A percentile compares a stretch with the other conserved stretches of the same genome.
These are phyloP conservation scores for Clarias gariepinus DNA, from an alignment of 2,113 vertebrate genomes.

Conservation along the genomic window DNA sequence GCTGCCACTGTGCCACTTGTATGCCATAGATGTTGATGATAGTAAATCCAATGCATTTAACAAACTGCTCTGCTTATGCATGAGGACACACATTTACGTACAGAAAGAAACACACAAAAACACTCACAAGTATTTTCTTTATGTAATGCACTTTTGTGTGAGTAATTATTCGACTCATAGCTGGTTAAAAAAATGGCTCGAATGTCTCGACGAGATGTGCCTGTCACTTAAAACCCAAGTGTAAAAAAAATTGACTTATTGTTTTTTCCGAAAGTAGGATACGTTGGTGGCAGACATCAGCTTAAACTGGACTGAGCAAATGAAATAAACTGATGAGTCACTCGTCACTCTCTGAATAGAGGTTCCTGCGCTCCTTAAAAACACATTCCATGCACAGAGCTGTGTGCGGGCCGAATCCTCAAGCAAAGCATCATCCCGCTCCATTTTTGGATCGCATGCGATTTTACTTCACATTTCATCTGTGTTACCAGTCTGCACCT, in stretches of 20 bases:
- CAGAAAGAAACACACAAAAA: too few species aligned
- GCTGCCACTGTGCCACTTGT: too few species aligned
- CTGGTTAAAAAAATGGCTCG: neutral
- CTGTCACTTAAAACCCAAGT: neutral
- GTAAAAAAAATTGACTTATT: neutral
- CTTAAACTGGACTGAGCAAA: slow-evolving; percentile 1
- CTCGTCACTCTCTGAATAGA: neutral
- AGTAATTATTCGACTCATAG: neutral
- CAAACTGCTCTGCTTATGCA: too few species aligned
- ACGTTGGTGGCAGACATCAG: neutral
- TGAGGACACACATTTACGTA: too few species aligned
- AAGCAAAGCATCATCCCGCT: neutral
- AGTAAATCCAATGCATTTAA: too few species aligned
- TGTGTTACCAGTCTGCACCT: neutral
- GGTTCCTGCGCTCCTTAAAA: neutral
- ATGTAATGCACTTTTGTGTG: neutral
- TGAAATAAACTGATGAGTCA: slow-evolving; percentile 4
- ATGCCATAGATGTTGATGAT: too few species aligned
- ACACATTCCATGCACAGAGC: neutral
- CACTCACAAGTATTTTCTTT: neutral
- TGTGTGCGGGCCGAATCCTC: neutral
- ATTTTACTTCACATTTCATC: neutral
- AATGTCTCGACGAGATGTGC: neutral
- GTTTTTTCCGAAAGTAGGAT: neutral
- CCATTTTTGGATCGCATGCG: neutral